Evolutionary conservation across 2,797 vertebrate species (phyloP).

Genomic region (Eremophila alpestris): DNA sequence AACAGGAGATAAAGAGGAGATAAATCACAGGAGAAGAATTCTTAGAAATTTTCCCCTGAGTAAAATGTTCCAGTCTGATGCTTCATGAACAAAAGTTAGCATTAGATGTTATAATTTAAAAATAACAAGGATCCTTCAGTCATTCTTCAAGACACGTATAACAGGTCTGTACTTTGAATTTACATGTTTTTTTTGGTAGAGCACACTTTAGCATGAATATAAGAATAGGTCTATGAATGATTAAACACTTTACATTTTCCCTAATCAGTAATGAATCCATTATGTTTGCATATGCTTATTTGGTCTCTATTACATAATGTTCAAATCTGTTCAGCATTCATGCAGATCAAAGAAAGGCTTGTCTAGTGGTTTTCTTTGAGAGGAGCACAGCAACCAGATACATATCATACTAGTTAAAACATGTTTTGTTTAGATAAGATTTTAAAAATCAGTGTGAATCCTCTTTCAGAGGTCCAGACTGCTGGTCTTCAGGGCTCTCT

Average conservation of each 20-base stretch:
- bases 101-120: neutral
- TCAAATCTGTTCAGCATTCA: conserved; percentile 11
- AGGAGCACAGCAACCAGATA: neutral
- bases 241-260: conserved; percentile 29
- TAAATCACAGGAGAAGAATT: neutral
- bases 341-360: conserved; percentile 29
- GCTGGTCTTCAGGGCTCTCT: neutral
- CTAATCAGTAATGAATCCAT: conserved; percentile 27
- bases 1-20: neutral
- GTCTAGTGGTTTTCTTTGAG: neutral
- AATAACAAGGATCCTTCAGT: neutral
- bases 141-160: neutral
- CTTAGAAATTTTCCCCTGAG: neutral
- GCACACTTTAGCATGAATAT: neutral
- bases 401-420: neutral
- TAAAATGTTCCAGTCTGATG: neutral
- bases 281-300: conserved; percentile 34
- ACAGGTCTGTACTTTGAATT: neutral
- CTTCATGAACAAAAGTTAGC: neutral
- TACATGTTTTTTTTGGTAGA: neutral
- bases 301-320: conserved; percentile 25
- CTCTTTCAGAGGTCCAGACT: neutral
- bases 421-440: neutral
- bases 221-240: conserved; percentile 23
- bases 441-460: neutral